Evolutionary conservation across 2,888 invertebrate genomes (phyloP).

Genomic region (Liodrosophila aerea): DNA sequence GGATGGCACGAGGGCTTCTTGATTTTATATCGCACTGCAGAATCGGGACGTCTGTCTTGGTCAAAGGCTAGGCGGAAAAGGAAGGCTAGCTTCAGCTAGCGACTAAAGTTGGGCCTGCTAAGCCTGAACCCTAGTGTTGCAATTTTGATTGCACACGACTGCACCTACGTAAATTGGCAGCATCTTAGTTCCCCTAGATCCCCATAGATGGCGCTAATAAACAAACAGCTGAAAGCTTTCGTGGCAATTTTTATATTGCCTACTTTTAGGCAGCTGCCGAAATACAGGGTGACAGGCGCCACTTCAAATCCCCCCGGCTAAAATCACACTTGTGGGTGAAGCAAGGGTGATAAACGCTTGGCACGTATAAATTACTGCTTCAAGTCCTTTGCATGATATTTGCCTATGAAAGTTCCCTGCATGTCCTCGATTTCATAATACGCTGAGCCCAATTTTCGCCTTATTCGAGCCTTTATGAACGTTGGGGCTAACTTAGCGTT

Average conservation of each 20-base stretch:
- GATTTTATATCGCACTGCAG: no score
- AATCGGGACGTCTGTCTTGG: no score
- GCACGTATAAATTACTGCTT: not conserved
- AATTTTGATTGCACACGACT: not conserved
- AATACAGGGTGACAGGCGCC: no score
- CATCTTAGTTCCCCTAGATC: no score
- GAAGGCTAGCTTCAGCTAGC: not conserved
- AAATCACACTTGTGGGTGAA: not conserved
- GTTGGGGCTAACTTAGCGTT: not conserved
- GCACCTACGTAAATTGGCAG: not conserved
- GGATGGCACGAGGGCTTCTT: no score
- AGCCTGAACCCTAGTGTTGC: no score
- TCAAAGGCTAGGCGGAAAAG: no score
- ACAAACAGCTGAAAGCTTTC: not conserved
- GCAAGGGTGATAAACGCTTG: slow-evolving; percentile 2
- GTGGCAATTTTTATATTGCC: no score
- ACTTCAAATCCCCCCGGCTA: no score
- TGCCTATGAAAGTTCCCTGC: not conserved
- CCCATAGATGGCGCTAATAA: not conserved
- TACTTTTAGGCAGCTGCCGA: no score
- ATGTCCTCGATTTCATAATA: not conserved
- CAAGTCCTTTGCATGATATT: not conserved
- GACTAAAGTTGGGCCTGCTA: not conserved
- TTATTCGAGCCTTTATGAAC: not conserved
- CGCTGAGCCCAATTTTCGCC: not conserved